Evolutionary conservation across 2,888 invertebrate genomes (phyloP).

Genomic region (Sphaerophoria rueppellii): DNA sequence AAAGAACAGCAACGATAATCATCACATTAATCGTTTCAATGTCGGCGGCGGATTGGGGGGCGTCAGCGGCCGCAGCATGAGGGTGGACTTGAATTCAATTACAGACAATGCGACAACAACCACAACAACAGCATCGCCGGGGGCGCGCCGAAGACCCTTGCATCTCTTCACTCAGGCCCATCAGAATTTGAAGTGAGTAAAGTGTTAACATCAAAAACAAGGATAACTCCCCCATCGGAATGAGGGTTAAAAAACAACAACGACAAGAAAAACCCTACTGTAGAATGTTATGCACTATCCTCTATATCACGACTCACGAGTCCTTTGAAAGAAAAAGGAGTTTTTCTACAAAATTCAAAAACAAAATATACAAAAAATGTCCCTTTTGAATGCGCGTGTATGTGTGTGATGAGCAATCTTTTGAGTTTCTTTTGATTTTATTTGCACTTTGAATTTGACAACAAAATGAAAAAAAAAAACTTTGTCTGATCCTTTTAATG

Average conservation of each 20-base stretch:
- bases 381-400: slow-evolving; percentile 22
- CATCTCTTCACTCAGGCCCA: slow-evolving; percentile 79
- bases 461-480: slow-evolving; percentile 19
- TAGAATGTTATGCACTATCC: slow-evolving; percentile 28
- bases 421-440: slow-evolving; percentile 67
- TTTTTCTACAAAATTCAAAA: slow-evolving; percentile 1
- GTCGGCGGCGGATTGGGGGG: slow-evolving; percentile 58
- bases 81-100: slow-evolving; percentile 71
- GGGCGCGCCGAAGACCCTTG: slow-evolving; percentile 77
- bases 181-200: slow-evolving; percentile 80
- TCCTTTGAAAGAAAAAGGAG: slow-evolving; percentile 5
- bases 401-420: slow-evolving; percentile 42
- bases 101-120: slow-evolving; percentile 70
- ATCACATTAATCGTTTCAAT: slow-evolving; percentile 74
- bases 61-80: slow-evolving; percentile 59
- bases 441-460: slow-evolving; percentile 57
- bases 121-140: slow-evolving; percentile 70
- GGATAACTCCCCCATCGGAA: neutral
- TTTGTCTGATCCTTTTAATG: slow-evolving; percentile 69
- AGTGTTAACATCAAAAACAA: slow-evolving; percentile 17
- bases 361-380: slow-evolving; percentile 50
- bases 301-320: neutral
- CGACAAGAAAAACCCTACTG: neutral
- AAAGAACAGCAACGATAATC: slow-evolving; percentile 79
- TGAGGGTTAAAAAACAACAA: slow-evolving; percentile 75